Percentiles rank a stretch among this genome's conserved stretches.
Conservation (phyloP, 2,888 invertebrate genomes). For the Sinohyriopsis cumingii region DNA sequence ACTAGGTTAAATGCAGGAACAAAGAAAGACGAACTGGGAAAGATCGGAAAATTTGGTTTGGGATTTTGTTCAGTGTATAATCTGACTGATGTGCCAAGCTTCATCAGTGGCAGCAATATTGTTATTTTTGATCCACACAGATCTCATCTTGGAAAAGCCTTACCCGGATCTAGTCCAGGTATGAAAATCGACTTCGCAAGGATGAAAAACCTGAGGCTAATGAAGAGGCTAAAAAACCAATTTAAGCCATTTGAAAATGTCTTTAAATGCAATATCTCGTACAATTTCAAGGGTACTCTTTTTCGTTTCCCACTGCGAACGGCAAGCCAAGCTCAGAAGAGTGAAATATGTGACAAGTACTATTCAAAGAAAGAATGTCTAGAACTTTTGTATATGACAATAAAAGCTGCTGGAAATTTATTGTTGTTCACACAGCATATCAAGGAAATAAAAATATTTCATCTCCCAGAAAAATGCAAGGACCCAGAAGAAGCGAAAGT, state of each 20-base stretch:
- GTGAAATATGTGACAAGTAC: conserved; percentile 52
- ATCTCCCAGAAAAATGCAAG: conserved; percentile 36
- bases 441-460: conserved; percentile 50
- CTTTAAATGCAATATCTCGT: conserved; percentile 43
- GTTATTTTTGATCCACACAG: conserved; percentile 68
- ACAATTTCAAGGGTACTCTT: conserved; percentile 52
- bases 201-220: conserved; percentile 27
- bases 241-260: conserved; percentile 60
- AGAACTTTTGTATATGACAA: conserved; percentile 48
- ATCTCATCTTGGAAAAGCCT: conserved; percentile 51
- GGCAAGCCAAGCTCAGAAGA: conserved; percentile 50
- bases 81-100: conserved; percentile 67
- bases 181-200: conserved; percentile 33
- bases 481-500: not conserved
- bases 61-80: conserved; percentile 70
- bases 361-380: conserved; percentile 54
- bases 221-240: conserved; percentile 51
- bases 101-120: conserved; percentile 60
- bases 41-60: conserved; percentile 67
- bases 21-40: conserved; percentile 54
- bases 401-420: conserved; percentile 54
- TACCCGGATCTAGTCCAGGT: conserved; percentile 34
- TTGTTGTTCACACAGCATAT: conserved; percentile 67
- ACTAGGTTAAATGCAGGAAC: conserved; percentile 63
- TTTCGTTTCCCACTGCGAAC: conserved; percentile 67